Percentiles rank a stretch among this genome's conserved stretches.
Conservation (phyloP, 2,113 vertebrate species). For the Smithornis capensis region DNA sequence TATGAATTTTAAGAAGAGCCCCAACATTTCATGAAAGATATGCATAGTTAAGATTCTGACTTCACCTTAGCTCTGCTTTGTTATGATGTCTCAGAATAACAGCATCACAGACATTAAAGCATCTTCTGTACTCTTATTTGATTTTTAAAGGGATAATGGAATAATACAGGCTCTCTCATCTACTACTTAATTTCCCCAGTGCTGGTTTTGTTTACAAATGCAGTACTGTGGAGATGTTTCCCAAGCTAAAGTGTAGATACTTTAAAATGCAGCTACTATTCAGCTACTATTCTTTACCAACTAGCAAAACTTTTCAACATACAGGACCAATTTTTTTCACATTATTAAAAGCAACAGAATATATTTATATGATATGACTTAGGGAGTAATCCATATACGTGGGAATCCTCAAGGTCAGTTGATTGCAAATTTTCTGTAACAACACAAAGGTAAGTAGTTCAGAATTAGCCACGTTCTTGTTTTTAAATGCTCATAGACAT, state of each 20-base stretch:
- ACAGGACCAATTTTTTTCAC: not conserved
- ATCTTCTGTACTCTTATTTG: not conserved
- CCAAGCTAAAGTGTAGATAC: not conserved
- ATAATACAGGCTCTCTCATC: not conserved
- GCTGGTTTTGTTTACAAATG: not conserved
- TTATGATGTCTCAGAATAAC: not conserved
- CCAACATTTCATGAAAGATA: not conserved
- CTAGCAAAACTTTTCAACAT: not conserved
- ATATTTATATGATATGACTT: not conserved
- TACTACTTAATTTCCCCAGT: not conserved
- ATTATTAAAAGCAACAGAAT: not conserved
- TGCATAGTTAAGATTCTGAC: rapidly evolving
- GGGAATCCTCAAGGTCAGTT: not conserved
- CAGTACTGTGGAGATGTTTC: not conserved
- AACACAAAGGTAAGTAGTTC: not conserved
- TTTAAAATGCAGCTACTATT: not conserved
- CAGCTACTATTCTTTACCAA: not conserved
- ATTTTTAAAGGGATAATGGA: not conserved
- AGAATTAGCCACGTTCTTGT: not conserved
- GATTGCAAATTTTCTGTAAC: not conserved
- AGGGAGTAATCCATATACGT: not conserved
- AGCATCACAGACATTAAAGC: not conserved
- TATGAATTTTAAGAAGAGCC: no score
- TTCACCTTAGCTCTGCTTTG: not conserved
- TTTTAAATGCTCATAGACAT: not conserved